A percentile compares a stretch with the other conserved stretches of the same genome.
These are phyloP conservation scores for Palythoa heliodiscus DNA, from an alignment of 92 coral and sea anemone genomes.

Conservation along the genomic window DNA sequence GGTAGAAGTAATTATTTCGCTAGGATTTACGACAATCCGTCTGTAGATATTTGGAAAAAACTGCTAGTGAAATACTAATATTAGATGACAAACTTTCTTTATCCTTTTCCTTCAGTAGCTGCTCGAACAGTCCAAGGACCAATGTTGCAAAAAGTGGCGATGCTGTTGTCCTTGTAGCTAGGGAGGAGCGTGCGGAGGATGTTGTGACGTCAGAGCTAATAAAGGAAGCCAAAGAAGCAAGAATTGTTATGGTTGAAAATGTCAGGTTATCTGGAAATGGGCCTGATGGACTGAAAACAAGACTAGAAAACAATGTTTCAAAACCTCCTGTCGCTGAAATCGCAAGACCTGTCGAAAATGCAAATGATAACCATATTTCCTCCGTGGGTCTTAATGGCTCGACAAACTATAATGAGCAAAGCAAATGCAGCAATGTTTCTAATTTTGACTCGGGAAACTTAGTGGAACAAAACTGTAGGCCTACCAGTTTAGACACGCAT, in stretches of 20 bases:
- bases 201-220: slow-evolving; percentile 65
- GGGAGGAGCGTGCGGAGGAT: slow-evolving; percentile 89
- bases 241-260: slow-evolving; percentile 81
- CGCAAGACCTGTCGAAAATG: slow-evolving; percentile 12
- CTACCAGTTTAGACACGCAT: slow-evolving; percentile 7
- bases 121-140: slow-evolving; percentile 3
- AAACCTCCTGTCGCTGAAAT: not conserved
- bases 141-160: slow-evolving; percentile 19
- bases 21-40: no score
- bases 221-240: slow-evolving; percentile 73
- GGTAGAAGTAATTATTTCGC: no score
- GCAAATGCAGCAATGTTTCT: slow-evolving; percentile 5
- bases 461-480: slow-evolving; percentile 1
- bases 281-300: slow-evolving; percentile 7
- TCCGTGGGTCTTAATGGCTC: slow-evolving; percentile 21
- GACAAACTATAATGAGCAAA: slow-evolving; percentile 23
- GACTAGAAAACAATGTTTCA: slow-evolving; percentile 15
- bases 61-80: not conserved
- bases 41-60: not conserved
- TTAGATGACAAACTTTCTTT: not conserved
- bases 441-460: slow-evolving; percentile 6
- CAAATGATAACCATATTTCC: slow-evolving; percentile 24
- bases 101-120: not conserved
- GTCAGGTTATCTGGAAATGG: slow-evolving; percentile 54
- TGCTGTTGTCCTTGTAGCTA: slow-evolving; percentile 81